A percentile compares a stretch with the other conserved stretches of the same genome.
Evolutionary conservation across 2,888 invertebrate species (phyloP).

Genomic region (Diabrotica balteata): DNA sequence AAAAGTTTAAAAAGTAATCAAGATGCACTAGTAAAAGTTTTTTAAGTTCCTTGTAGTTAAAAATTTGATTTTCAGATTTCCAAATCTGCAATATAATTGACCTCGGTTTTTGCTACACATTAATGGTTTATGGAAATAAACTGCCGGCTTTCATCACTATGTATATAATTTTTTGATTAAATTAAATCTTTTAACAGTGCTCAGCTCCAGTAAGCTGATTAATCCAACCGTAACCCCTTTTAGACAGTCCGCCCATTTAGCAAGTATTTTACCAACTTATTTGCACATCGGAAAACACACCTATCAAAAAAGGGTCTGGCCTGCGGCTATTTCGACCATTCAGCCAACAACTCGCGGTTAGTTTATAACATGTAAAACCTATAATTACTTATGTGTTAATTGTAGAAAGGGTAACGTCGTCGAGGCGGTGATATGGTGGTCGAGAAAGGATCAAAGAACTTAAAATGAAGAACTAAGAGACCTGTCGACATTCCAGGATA

Average conservation of each 20-base stretch:
- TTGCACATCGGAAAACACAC: conserved; percentile 33
- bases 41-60: too few relatives aligned
- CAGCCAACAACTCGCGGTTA: conserved; percentile 14
- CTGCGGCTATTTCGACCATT: conserved; percentile 22
- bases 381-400: conserved; percentile 57
- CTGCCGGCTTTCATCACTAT: too few relatives aligned
- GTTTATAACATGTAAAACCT: conserved; percentile 30
- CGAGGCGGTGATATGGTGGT: conserved; percentile 33
- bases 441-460: conserved; percentile 51
- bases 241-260: conserved; percentile 18
- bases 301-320: conserved; percentile 36
- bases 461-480: conserved; percentile 39
- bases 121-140: too few relatives aligned
- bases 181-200: too few relatives aligned
- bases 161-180: too few relatives aligned
- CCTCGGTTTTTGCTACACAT: too few relatives aligned
- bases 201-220: too few relatives aligned
- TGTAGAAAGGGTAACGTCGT: conserved; percentile 49
- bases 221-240: background rate
- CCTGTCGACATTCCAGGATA: conserved; percentile 51
- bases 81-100: too few relatives aligned
- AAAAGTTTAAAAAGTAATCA: too few relatives aligned
- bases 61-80: too few relatives aligned
- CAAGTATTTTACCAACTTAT: conserved; percentile 27
- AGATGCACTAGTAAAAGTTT: too few relatives aligned